phyloP scores from a whole-genome alignment of 2,888 invertebrate species.

The Mythimna loreyi region DNA sequence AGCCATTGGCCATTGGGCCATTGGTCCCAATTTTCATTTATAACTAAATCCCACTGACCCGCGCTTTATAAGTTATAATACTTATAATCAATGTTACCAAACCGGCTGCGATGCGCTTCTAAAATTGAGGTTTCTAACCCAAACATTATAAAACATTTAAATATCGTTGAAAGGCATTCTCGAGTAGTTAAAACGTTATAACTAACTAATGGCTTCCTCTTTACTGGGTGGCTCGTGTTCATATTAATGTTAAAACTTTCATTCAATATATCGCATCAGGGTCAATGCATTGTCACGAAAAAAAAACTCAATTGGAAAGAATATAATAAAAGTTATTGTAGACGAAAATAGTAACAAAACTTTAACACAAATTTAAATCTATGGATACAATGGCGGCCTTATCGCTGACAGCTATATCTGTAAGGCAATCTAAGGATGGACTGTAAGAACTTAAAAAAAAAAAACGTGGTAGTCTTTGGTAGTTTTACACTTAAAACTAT shows the following conservation, averaged over 20 bases:
- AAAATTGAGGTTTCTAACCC: conserved; percentile 76
- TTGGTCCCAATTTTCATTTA: conserved; percentile 50
- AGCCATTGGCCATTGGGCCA: conserved; percentile 16
- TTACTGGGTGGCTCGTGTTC: conserved; percentile 19
- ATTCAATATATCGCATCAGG: conserved; percentile 19
- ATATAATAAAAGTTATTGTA: too few species aligned
- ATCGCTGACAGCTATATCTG: too few species aligned
- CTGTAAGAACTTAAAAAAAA: neutral
- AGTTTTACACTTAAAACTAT: too few species aligned
- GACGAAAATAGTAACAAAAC: too few species aligned
- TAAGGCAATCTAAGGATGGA: too few species aligned
- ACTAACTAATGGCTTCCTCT: conserved; percentile 41
- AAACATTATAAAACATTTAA: conserved; percentile 57
- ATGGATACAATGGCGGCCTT: too few species aligned
- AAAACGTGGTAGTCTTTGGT: neutral
- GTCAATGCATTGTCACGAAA: conserved; percentile 2
- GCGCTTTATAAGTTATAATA: conserved; percentile 73
- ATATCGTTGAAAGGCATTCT: conserved; percentile 48
- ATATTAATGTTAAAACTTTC: conserved; percentile 19
- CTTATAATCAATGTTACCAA: conserved; percentile 74
- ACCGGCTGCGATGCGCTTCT: conserved; percentile 73
- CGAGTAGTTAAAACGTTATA: conserved; percentile 38
- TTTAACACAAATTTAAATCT: too few species aligned
- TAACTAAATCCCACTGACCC: conserved; percentile 75
- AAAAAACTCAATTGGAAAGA: neutral